Evolutionary conservation across 2,113 vertebrate genomes (phyloP), one percentile per base, ranked within the genome.

Genomic region (Potamarius usumacintae): DNA sequence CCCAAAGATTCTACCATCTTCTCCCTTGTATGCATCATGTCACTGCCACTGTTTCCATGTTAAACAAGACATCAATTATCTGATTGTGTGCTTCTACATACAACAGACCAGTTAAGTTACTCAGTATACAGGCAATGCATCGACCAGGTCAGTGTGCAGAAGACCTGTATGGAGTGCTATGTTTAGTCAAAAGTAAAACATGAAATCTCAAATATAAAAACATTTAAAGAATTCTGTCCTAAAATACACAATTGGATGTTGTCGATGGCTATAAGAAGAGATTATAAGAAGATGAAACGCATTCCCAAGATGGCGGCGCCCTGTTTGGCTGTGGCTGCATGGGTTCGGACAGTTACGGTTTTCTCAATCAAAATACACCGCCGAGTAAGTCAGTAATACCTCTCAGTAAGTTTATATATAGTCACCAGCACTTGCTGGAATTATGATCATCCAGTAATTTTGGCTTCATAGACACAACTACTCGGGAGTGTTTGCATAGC

Each of bases 121-220:
- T 53, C 55, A 80, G 85, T 87, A 78, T 74, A 83, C 71, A 82
- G 10, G 22, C 25, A 22, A 58, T 42, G 55, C 6, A 12, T 30
- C 22, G 77, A 53, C 27, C 27, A 53, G 18, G 10, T 65, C 30
- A 53, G n/a, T 48, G 25, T 20, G 0, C 11, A 50, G 7, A 17
- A 42, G 72, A 52, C 15, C 72, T 14, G 53, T 30, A 12, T 7
- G 25, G n/a, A 22, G 50, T 27, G 34, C 34, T 34, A 4, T 86
- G 74, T 86, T 86, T 86, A 79, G 77, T 65, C 72, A n/a, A 27
- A 18, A 20, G 58, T 79, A 78, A 52, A 85, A 78, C 84, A 63
- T n/a, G 22, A 55, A 25, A 30, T 27, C 74, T 77, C 50, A 79
- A 79, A 60, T 34, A 55, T 86, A 86, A 86, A 86, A 86, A 86